phyloP scores from a whole-genome alignment of 2,113 vertebrate genomes.

The Illadopsis cleaveri region DNA sequence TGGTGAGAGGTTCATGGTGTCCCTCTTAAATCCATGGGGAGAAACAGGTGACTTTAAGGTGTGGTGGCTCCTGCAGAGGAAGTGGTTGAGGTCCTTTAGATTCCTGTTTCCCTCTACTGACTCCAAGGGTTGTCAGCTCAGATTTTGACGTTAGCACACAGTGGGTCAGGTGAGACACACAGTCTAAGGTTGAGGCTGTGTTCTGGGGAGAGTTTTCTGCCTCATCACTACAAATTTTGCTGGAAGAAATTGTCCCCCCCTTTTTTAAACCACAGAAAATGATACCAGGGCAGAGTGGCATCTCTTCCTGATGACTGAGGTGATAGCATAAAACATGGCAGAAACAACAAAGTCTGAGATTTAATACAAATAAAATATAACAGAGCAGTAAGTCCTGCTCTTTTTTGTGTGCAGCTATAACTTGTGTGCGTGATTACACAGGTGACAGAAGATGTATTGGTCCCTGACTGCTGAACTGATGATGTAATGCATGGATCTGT shows the following conservation, averaged over 20 bases:
- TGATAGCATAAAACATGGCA: background rate
- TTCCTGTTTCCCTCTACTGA: background rate
- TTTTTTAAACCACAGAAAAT: background rate
- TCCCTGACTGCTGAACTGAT: background rate
- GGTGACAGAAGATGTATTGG: background rate
- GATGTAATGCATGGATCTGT: background rate
- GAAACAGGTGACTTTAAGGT: background rate
- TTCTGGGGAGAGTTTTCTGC: background rate
- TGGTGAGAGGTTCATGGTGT: background rate
- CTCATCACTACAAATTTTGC: background rate
- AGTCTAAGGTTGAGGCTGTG: background rate
- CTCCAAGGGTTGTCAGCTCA: background rate
- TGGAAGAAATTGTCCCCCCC: background rate
- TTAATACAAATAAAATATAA: background rate
- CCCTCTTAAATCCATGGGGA: background rate
- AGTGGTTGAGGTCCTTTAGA: background rate
- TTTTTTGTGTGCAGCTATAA: background rate
- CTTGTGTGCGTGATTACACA: background rate
- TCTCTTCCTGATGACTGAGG: background rate
- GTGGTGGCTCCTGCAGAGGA: background rate
- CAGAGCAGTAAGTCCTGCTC: background rate
- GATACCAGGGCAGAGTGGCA: fast-evolving
- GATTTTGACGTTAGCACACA: background rate
- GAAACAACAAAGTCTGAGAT: background rate
- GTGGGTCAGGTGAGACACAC: background rate